Evolutionary conservation across 1,140 invertebrate species (phyloP).

Genomic region (Sitophilus oryzae): DNA sequence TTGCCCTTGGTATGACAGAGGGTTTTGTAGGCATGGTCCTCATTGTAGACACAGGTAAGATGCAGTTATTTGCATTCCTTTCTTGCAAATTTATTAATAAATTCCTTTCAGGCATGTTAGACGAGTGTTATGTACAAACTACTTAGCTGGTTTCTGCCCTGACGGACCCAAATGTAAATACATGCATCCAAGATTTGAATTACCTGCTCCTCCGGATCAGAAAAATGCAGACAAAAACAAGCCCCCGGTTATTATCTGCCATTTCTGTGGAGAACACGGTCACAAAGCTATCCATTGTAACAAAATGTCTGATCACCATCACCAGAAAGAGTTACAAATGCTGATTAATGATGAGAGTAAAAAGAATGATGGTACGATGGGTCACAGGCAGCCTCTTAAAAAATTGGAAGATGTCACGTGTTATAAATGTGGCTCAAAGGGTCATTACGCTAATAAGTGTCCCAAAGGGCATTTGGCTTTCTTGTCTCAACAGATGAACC

Average conservation of each 20-base stretch:
- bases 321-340: constrained; percentile 36
- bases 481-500: constrained; percentile 60
- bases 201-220: constrained; percentile 83
- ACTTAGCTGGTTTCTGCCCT: constrained; percentile 93
- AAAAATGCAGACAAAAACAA: constrained; percentile 74
- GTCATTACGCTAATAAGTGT: constrained; percentile 99
- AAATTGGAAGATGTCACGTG: constrained; percentile 92
- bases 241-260: constrained; percentile 79
- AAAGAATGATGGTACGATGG: constrained; percentile 18
- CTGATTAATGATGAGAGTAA: constrained; percentile 38
- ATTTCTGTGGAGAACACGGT: constrained; percentile 92
- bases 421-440: constrained; percentile 97
- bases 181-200: constrained; percentile 93
- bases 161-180: constrained; percentile 94
- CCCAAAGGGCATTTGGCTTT: constrained; percentile 95
- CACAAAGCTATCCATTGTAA: constrained; percentile 91
- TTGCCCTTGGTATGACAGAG: constrained; percentile 99
- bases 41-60: constrained; percentile 77
- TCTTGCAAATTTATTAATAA: too few relatives aligned
- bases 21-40: constrained; percentile 97
- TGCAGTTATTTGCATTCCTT: too few relatives aligned
- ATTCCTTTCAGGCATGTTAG: constrained; percentile 74
- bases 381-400: constrained; percentile 44
- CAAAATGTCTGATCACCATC: constrained; percentile 57
- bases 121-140: constrained; percentile 93